Percentiles rank a stretch among this genome's conserved stretches.
These are phyloP conservation scores for Polypterus bichir DNA, from an alignment of 2,113 vertebrate genomes.

Conservation along the genomic window DNA sequence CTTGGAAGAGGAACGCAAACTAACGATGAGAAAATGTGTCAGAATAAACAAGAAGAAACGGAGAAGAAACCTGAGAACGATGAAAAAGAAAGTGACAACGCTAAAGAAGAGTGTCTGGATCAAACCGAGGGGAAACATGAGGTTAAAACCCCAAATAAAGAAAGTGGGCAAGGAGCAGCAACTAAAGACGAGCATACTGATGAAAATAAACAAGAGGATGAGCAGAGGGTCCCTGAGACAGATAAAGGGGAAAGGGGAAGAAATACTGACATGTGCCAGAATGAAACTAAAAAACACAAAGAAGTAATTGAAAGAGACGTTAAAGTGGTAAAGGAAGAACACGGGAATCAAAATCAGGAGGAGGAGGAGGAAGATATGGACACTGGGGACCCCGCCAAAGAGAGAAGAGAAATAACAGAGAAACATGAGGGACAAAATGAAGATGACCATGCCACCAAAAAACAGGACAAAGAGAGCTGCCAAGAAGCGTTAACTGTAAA, in stretches of 20 bases:
- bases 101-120: neutral
- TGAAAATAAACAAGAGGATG: neutral
- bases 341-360: too few relatives aligned
- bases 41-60: constrained; percentile 19
- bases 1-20: neutral
- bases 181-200: neutral
- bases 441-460: neutral
- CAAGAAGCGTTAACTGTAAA: too few relatives aligned
- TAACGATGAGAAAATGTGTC: neutral
- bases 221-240: neutral
- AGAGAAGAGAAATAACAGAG: neutral
- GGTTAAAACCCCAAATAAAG: constrained; percentile 18
- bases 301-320: neutral
- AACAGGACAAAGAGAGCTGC: too few relatives aligned
- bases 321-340: neutral
- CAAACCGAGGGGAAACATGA: neutral
- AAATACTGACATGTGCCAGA: neutral
- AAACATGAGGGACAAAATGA: neutral
- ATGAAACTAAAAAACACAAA: constrained; percentile 2
- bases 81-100: constrained; percentile 6
- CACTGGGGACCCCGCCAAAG: neutral
- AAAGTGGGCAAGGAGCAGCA: constrained; percentile 18
- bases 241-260: neutral
- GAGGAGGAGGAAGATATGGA: neutral
- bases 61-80: constrained; percentile 5